Evolutionary conservation across 2,888 invertebrate species (phyloP), one percentile per base, ranked within the genome.

Genomic region (Rotaria sp.): DNA sequence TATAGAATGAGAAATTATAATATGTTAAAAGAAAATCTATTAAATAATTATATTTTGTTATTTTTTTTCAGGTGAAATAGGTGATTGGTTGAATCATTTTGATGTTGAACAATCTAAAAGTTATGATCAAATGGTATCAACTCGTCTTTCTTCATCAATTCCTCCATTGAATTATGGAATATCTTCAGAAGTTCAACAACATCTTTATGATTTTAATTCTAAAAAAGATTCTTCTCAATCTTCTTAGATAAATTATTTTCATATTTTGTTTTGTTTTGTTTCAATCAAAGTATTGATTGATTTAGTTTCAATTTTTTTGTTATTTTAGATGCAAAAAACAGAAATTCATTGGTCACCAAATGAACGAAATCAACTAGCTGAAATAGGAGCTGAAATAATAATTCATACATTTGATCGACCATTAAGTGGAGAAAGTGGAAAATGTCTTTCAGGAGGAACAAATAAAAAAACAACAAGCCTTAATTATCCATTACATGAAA

Each of bases 21-120:
- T 52, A 45, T 7, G 8, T 48, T 26, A 55, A 48, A 11, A 11
- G 45, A 45, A 45, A 45, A 45, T 8, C 45, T 45, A 50, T 48
- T 52, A 45, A 84, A 55, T 52, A 30, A 85, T 35, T 84, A 26
- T 8, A 45, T 45, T 13, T 52, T n/a, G 10, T 59, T 57, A 30
- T n/a, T 59, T 50, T 75, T 80, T 84, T 86, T 21, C 86, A 88
- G 95, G 95, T 0, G 93, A 94, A 90, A 93, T 95, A 48, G 95
- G 95, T 0, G 95, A 95, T 89, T 95, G 95, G 95, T 94, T 93
- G 88, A 94, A 95, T 90, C 93, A 94, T 88, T 94, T 96, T 93
- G 93, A 94, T 3, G 92, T 93, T 2, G 94, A 94, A 88, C 91
- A 95, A 88, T 94, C 94, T 0, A 90, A 92, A 75, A 92, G 93